Base-by-base conservation (phyloP, 2,888 invertebrate species). In the Caenorhabditis sp. region DNA sequence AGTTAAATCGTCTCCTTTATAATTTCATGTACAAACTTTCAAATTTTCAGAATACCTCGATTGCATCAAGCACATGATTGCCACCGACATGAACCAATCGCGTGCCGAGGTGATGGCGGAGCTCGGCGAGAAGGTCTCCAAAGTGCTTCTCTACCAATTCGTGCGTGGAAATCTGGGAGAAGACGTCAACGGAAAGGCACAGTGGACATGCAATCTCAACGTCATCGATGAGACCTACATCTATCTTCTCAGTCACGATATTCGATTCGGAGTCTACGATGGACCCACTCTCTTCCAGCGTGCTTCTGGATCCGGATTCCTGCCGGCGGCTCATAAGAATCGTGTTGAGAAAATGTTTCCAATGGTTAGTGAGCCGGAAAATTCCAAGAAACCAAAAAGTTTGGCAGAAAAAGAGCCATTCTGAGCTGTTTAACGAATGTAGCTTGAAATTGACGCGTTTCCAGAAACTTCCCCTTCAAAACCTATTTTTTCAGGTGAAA, bases 191-290 rank as follows among this genome's bases (percentile, higher is more conserved):
- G 77, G 77, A 51, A 77, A 77, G 35, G 77, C 77, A 1, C 41
- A 61, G 3, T 77, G 77, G 77, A 70, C 63, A n/a, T 77, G 77
- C 35, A 77, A 77, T 14, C 41, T 77, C 54, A 77, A 77, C 26
- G 77, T 77, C 4, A 77, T 77, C 70, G 77, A 77, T 54, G 77
- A 77, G 61, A 77, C 77, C 5, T 77, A 77, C 35, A 77, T 77
- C 56, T 77, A 80, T 49, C 72, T 80, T 26, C 59, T 72, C 14
- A 66, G 64, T 16, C 79, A 80, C 31, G 72, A 80, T 44, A 80
- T 80, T 44, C 79, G 79, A 7, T 72, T 80, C 58, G 79, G 79
- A 16, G 79, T 80, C 6, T 80, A 64, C 79, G 66, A 80, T 3
- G 79, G 79, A 1, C 79, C 79, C 10, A 72, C 79, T 0, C 66